Evolutionary conservation across 2,113 vertebrate species (phyloP).

Genomic region (Toxotes jaculatrix): DNA sequence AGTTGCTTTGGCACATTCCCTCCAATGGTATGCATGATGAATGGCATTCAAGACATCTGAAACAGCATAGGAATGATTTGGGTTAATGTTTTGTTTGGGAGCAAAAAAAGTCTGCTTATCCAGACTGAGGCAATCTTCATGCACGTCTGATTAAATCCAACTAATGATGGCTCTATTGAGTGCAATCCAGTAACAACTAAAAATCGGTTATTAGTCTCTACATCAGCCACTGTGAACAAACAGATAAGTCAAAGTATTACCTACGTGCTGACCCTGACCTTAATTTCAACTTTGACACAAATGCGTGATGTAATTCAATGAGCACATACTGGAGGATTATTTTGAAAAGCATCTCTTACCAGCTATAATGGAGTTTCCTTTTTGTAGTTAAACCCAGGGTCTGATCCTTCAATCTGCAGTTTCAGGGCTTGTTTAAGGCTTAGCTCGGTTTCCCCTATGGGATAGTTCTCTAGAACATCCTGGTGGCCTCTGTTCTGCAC

Average conservation of each 20-base stretch:
- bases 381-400: constrained; percentile 96
- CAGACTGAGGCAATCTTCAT: constrained; percentile 55
- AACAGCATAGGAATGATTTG: constrained; percentile 67
- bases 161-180: constrained; percentile 44
- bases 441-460: constrained; percentile 92
- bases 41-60: constrained; percentile 80
- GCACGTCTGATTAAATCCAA: constrained; percentile 49
- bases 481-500: constrained; percentile 90
- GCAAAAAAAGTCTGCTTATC: constrained; percentile 40
- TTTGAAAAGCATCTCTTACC: constrained; percentile 79
- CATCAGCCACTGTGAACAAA: constrained; percentile 17
- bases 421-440: constrained; percentile 99
- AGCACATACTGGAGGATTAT: constrained; percentile 22
- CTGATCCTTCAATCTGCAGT: constrained; percentile 95
- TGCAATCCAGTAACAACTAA: constrained; percentile 31
- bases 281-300: constrained; percentile 44
- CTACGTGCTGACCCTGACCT: constrained; percentile 6
- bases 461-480: constrained; percentile 93
- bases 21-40: constrained; percentile 72
- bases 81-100: constrained; percentile 64
- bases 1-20: constrained; percentile 85
- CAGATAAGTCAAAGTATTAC: not conserved
- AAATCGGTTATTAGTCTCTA: constrained; percentile 29
- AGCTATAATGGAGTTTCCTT: constrained; percentile 98
- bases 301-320: constrained; percentile 31